phyloP scores from a whole-genome alignment of 1,140 invertebrate species.

The Agrilus planipennis region DNA sequence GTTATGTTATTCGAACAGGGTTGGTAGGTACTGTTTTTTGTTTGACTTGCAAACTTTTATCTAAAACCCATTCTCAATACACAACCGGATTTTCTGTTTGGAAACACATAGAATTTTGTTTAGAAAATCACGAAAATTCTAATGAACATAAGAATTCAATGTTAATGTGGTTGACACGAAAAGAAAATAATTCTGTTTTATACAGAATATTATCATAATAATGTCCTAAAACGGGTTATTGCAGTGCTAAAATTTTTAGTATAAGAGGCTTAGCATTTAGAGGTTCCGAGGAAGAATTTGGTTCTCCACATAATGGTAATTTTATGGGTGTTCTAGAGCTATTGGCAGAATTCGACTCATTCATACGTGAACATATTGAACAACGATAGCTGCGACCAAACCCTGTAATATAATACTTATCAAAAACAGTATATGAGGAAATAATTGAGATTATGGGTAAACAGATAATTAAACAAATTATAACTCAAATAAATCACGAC shows the following conservation, averaged over 20 bases:
- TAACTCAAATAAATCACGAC: slow-evolving; percentile 9
- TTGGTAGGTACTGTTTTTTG: too few relatives aligned
- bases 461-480: slow-evolving; percentile 2
- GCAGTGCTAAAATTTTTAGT: slow-evolving; percentile 8
- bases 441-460: slow-evolving; percentile 4
- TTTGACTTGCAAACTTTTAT: not conserved
- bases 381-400: slow-evolving; percentile 5
- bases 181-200: slow-evolving; percentile 6
- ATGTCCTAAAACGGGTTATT: slow-evolving; percentile 4
- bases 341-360: slow-evolving; percentile 18
- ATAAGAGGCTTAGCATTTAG: slow-evolving; percentile 15
- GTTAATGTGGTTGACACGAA: not conserved
- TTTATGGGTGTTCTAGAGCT: slow-evolving; percentile 20
- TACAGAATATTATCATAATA: slow-evolving; percentile 1
- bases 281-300: slow-evolving; percentile 17
- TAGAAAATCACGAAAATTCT: not conserved
- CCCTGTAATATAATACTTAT: slow-evolving; percentile 2
- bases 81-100: not conserved
- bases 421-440: slow-evolving; percentile 6
- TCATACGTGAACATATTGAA: slow-evolving; percentile 13
- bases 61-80: not conserved
- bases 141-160: not conserved
- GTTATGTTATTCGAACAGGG: not conserved
- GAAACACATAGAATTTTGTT: not conserved
- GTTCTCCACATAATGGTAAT: slow-evolving; percentile 20